These are phyloP conservation scores for Cremastinae sp. DNA, from an alignment of 2,888 invertebrate species.

Conservation along the genomic window DNA sequence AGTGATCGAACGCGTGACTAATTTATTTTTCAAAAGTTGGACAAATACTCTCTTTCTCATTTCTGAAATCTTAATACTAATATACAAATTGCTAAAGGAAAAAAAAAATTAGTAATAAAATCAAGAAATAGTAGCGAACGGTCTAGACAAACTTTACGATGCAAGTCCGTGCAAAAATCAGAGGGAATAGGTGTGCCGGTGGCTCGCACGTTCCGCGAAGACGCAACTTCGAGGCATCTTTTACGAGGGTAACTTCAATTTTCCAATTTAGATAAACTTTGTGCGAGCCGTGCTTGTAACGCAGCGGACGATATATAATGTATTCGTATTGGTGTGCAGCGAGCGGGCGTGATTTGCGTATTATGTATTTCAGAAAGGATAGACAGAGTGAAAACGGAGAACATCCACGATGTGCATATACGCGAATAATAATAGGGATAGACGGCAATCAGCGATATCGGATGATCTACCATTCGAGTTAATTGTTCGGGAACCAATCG, in stretches of 20 bases:
- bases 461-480: conserved; percentile 44
- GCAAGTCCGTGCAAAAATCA: too few relatives aligned
- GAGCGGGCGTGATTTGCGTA: too few relatives aligned
- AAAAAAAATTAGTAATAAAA: too few relatives aligned
- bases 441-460: conserved; percentile 57
- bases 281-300: background rate
- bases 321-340: background rate
- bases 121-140: too few relatives aligned
- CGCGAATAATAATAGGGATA: conserved; percentile 26
- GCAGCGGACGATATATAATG: too few relatives aligned
- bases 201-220: conserved; percentile 15
- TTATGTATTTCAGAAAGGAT: background rate
- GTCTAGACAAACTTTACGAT: too few relatives aligned
- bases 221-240: conserved; percentile 44
- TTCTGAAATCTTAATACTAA: too few relatives aligned
- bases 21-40: too few relatives aligned
- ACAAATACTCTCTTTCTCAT: too few relatives aligned
- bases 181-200: conserved; percentile 18
- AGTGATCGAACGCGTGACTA: too few relatives aligned
- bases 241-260: conserved; percentile 62
- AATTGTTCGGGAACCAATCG: conserved; percentile 44
- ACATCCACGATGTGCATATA: conserved; percentile 19
- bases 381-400: conserved; percentile 41
- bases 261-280: conserved; percentile 72
- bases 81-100: too few relatives aligned